Percentiles rank a stretch among this genome's conserved stretches.
phyloP scores from a whole-genome alignment of 2,797 vertebrate genomes.

The Dicrostonyx torquatus region DNA sequence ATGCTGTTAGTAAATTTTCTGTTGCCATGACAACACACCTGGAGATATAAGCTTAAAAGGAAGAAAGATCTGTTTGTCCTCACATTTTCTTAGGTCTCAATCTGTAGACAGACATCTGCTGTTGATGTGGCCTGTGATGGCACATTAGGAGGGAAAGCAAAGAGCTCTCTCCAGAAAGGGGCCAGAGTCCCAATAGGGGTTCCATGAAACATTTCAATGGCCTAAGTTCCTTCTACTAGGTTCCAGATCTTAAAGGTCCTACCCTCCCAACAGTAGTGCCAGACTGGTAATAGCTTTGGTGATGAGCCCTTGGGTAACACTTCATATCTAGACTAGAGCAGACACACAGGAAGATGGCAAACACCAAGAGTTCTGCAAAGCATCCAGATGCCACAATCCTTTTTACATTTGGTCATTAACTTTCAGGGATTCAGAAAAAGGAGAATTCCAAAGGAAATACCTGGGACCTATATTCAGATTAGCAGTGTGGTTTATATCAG shows the following conservation, averaged over 20 bases:
- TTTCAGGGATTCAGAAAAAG: background rate
- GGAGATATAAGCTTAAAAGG: background rate
- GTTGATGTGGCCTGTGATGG: background rate
- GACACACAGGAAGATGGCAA: background rate
- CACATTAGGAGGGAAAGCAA: background rate
- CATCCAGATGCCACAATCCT: background rate
- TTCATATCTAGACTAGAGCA: background rate
- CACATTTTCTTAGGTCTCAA: background rate
- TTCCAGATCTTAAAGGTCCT: background rate
- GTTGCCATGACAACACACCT: background rate
- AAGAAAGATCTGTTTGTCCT: background rate
- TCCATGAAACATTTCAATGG: background rate
- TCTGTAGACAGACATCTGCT: background rate
- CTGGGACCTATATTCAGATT: background rate
- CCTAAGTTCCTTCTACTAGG: background rate
- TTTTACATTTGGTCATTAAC: fast-evolving
- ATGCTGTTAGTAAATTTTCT: background rate
- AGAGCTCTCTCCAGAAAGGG: background rate
- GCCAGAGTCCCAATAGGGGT: background rate
- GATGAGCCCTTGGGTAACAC: no score
- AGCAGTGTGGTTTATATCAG: background rate
- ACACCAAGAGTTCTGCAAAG: background rate
- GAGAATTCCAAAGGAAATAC: background rate
- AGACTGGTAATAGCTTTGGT: background rate
- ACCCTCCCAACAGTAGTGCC: background rate